Base-by-base conservation (phyloP, 2,113 vertebrate species). In the Scalopus aquaticus region DNA sequence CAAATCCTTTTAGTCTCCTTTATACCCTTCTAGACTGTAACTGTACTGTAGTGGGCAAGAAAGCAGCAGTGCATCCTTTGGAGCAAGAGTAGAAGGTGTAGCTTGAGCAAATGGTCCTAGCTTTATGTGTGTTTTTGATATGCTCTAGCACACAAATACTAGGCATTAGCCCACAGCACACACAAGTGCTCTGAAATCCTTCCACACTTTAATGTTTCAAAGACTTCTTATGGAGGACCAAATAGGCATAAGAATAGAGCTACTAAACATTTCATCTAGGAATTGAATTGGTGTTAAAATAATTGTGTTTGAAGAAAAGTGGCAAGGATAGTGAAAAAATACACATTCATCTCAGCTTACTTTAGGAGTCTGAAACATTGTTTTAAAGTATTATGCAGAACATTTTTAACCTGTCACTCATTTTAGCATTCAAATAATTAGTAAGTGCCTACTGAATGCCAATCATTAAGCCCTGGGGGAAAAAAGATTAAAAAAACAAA, bases 281-380 rank as follows among this genome's bases (percentile, higher is more conserved):
- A 93, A 65, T 60, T 72, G 69, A 90, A 60, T 60, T 72, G 62
- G 9, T 92, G 37, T 88, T 92, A 81, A 69, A 78, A 35, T 51
- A 56, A 49, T 76, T 89, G 19, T n/a, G 37, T 76, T 70, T 90
- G 54, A 64, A 26, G 11, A 44, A 60, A 86, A 58, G 37, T 69
- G 69, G 12, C 19, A 88, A 69, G 56, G 22, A 20, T 19, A 88
- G 26, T 73, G 65, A 64, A 88, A 94, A 19, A 87, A 72, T 51
- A 74, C 16, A 69, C 69, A 92, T 74, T 54, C 35, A 51, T 60
- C 65, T 77, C 30, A 42, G n/a, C 22, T 5, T 81, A 65, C 1
- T n/a, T 60, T 42, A 51, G n/a, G 16, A 44, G 6, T 89, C 49
- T 54, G 19, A 83, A 69, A 84, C 44, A 49, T 64, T 54, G 8